These are phyloP conservation scores for Eriocheir sinensis DNA, from an alignment of 1,140 invertebrate genomes.

Conservation along the genomic window DNA sequence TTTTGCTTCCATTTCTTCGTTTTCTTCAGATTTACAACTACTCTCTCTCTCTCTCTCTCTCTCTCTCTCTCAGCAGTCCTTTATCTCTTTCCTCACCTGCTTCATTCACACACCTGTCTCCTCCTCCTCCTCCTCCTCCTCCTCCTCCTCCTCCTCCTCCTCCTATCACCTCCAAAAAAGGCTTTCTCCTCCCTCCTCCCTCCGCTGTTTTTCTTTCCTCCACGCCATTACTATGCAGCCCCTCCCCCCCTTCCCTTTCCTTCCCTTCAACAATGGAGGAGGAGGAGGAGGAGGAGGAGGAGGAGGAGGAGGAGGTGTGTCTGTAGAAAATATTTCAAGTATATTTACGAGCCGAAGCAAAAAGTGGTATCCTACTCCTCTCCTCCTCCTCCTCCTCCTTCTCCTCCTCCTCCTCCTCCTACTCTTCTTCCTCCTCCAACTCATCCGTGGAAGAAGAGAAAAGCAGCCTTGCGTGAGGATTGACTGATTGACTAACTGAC, in stretches of 20 bases:
- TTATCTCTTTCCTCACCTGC: background rate
- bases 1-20: too few relatives aligned
- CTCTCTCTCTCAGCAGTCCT: background rate
- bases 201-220: background rate
- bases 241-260: background rate
- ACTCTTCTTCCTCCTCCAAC: background rate
- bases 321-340: conserved; percentile 25
- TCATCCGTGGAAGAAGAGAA: background rate
- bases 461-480: too few relatives aligned
- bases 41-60: conserved; percentile 22
- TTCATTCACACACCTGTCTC: background rate
- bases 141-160: background rate
- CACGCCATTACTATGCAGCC: background rate
- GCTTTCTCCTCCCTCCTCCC: too few relatives aligned
- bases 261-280: background rate
- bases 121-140: background rate
- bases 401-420: background rate
- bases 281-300: background rate
- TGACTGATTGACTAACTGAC: too few relatives aligned
- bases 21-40: too few relatives aligned
- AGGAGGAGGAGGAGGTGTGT: background rate
- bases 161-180: too few relatives aligned
- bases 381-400: background rate
- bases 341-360: background rate
- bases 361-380: background rate